Evolutionary conservation across 2,888 invertebrate genomes (phyloP), one percentile per base, ranked within the genome.

Genomic region (Melinaea menophilus): DNA sequence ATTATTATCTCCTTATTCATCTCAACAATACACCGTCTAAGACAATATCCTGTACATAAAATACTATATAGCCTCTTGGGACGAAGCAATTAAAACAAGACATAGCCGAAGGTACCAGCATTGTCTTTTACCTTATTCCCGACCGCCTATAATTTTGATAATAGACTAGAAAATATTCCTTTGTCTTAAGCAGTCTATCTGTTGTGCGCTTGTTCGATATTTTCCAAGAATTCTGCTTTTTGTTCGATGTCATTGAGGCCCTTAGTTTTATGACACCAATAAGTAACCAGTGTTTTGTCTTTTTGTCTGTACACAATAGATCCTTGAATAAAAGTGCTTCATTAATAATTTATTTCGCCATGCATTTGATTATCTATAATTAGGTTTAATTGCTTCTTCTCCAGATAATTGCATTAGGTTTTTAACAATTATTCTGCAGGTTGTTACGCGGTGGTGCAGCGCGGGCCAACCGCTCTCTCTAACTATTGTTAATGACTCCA

Each of bases 91-190:
- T 87, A 87, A 86, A 88, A 88, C 82, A 87, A 87, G 84, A 81
- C 74, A 74, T 74, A 75, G 77, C 72, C 72, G 72, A 72, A 65
- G 65, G 65, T 70, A 76, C 71, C 76, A 71, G 79, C 74, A 84
- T 89, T 88, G 88, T 89, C 82, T 81, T 76, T 71, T 69, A 66
- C 71, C 78, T 76, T 75, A 73, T 74, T 70, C 76, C 76, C 77
- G 72, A 76, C 80, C 68, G 84, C 79, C 87, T 82, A 88, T 87
- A 87, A 90, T 89, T 90, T 88, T 88, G 87, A 89, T 88, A 88
- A 90, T 88, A 89, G 86, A 79, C 87, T 85, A 88, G 89, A 88
- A 86, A 90, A 88, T 87, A 86, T 85, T 83, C 85, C 85, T 86
- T 90, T 90, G 89, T 90, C 81, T 84, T 71, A 71, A 75, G 70